Base-by-base conservation (phyloP, 2,113 vertebrate species). In the Symphodus melops region DNA sequence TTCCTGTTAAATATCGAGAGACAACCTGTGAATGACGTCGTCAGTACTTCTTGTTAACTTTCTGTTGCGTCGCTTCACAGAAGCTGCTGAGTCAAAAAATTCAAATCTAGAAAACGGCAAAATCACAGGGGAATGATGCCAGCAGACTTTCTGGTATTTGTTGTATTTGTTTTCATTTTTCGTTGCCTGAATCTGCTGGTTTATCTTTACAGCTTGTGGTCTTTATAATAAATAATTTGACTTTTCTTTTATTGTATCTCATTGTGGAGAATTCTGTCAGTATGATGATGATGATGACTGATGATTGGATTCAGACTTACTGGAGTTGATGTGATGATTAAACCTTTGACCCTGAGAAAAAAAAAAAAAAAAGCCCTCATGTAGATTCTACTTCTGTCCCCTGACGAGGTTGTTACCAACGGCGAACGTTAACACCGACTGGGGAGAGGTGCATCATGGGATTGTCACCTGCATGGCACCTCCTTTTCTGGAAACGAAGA, bases 391-490 rank as follows among this genome's bases (percentile, higher is more conserved):
- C 1, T 13, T 67, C 59, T 54, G 19, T 78, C 77, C 75, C 64
- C 68, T 23, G 73, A 85, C 20, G 12, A 61, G 52, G 62, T 74
- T 25, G 79, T 86, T 84, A 81, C 82, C 82, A 77, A 84, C 28
- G 13, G 77, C 58, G 61, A 86, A 82, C 59, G 19, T 79, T 84
- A 81, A 82, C 76, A 64, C 58, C 55, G 33, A 79, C 69, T 68
- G 71, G 69, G 72, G 81, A 89, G 79, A 87, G 79, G 86, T 88
- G 86, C 81, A 85, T 89, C 61, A 61, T 90, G 86, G 81, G 83
- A 83, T 71, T 88, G 79, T 87, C 90, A 90, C 91, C 91, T 89
- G 86, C 83, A 86, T 88, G 64, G 65, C 88, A 81, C 86, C 81
- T 87, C 72, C 79, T 86, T 83, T 88, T 86, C 77, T 91, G 86